Percentiles rank a stretch among this genome's conserved stretches.
Conservation (phyloP, 2,888 invertebrate species). For the Amaurobius ferox region DNA sequence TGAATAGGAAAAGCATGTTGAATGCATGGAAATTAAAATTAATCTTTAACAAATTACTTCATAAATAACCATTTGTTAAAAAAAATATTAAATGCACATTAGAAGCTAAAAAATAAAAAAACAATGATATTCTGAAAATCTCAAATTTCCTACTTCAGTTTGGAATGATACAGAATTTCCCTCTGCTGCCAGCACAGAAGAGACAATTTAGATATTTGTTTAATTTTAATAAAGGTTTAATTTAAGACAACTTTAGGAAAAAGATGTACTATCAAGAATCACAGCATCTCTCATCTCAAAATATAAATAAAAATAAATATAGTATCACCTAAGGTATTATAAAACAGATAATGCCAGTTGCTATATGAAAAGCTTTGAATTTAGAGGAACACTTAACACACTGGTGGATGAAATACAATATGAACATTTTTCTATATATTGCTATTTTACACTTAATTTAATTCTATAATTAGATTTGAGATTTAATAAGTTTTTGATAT, state of each 20-base stretch:
- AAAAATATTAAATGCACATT: background rate
- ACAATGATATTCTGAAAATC: background rate
- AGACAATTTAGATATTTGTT: background rate
- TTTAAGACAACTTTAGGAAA: background rate
- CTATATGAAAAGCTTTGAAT: background rate
- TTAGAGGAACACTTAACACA: conserved; percentile 12
- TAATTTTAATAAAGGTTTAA: background rate
- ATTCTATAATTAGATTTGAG: conserved; percentile 18
- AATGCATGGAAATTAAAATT: background rate
- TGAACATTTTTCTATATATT: conserved; percentile 15
- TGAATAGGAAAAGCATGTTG: conserved; percentile 41
- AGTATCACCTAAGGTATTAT: background rate
- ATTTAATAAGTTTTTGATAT: conserved; percentile 18
- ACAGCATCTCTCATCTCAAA: background rate
- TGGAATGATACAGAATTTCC: conserved; percentile 27
- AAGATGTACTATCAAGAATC: background rate
- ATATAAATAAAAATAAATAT: conserved; percentile 6
- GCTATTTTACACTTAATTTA: conserved; percentile 15
- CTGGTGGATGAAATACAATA: conserved; percentile 2
- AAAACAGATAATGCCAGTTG: background rate
- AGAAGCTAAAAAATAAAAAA: conserved; percentile 19
- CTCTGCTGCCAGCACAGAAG: conserved; percentile 56
- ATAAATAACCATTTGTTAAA: background rate
- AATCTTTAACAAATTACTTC: too few relatives aligned
- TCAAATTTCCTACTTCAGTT: background rate